A percentile compares a stretch with the other conserved stretches of the same genome.
phyloP scores from a whole-genome alignment of 2,888 invertebrate species.

The Eupeodes luniger region DNA sequence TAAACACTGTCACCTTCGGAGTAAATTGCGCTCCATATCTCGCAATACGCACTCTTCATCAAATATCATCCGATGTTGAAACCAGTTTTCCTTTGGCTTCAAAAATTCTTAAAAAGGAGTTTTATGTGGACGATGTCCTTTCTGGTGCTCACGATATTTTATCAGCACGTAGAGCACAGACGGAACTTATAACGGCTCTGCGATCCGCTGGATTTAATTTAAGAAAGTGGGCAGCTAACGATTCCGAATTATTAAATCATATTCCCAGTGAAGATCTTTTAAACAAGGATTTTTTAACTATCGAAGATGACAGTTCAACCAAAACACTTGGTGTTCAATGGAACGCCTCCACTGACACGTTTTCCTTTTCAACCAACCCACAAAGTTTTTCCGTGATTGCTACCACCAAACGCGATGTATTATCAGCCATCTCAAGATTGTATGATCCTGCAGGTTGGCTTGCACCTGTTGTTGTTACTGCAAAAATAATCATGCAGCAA shows the following conservation, averaged over 20 bases:
- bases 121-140: too few relatives aligned
- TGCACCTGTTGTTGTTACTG: background rate
- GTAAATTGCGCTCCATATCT: conserved; percentile 20
- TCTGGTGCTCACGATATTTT: background rate
- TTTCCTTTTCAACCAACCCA: too few relatives aligned
- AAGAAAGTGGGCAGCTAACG: conserved; percentile 6
- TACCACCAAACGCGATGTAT: conserved; percentile 35
- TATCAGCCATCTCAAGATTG: conserved; percentile 46
- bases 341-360: background rate
- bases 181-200: conserved; percentile 6
- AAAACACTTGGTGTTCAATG: conserved; percentile 28
- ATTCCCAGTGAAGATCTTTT: conserved; percentile 2
- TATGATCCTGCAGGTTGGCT: conserved; percentile 51
- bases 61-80: conserved; percentile 6
- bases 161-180: background rate
- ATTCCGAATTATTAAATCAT: background rate
- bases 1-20: conserved; percentile 10
- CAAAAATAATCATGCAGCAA: background rate
- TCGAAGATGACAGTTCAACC: conserved; percentile 12
- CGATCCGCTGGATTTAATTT: conserved; percentile 10
- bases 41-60: conserved; percentile 1
- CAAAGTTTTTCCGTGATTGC: background rate
- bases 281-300: conserved; percentile 19
- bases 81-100: background rate
- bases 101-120: background rate